Base-by-base conservation (phyloP, 2,888 invertebrate species). In the Globia sparganii region DNA sequence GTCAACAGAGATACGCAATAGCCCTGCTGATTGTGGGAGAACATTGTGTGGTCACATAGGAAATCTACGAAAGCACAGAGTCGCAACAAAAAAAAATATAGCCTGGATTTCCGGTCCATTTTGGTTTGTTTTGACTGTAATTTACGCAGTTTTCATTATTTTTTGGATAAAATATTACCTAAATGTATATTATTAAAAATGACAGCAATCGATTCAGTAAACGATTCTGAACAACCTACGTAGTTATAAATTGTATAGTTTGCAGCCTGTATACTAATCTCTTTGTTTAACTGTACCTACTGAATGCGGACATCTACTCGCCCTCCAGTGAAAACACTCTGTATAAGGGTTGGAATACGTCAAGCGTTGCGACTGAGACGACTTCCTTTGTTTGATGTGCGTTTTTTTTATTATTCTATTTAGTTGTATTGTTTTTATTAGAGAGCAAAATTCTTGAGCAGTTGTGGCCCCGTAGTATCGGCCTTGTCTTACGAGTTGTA, bases 251-350 rank as follows among this genome's bases (percentile, higher is more conserved):
- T 11, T 25, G 11, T n/a, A 2, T 21, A 21, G 11, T 34, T 61
- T 61, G 31, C 34, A 37, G 25, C 13, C 40, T 53, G 59, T 40
- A 43, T 5, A 65, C 49, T 11, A 9, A 78, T 28, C 43, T 43
- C 4, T 49, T 46, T 75, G 9, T 58, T 31, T 11, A 21, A 8
- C 43, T 31, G 31, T 81, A 66, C 61, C 31, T 18, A 6, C 82
- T 72, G 73, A 74, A 70, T 75, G 74, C 81, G 71, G 76, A 74
- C 78, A 68, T 81, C 76, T 18, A 69, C 81, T 56, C 28, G 67
- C 85, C 81, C 81, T 85, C 72, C 8, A 53, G 61, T 78, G 69
- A 84, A 74, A 83, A 84, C 81, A 85, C 83, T 66, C 78, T 64
- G 81, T 81, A 58, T 81, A 85, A 85, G 82, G 72, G 67, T 49